Evolutionary conservation across 2,113 vertebrate genomes (phyloP).

Genomic region (Gymnogyps californianus): DNA sequence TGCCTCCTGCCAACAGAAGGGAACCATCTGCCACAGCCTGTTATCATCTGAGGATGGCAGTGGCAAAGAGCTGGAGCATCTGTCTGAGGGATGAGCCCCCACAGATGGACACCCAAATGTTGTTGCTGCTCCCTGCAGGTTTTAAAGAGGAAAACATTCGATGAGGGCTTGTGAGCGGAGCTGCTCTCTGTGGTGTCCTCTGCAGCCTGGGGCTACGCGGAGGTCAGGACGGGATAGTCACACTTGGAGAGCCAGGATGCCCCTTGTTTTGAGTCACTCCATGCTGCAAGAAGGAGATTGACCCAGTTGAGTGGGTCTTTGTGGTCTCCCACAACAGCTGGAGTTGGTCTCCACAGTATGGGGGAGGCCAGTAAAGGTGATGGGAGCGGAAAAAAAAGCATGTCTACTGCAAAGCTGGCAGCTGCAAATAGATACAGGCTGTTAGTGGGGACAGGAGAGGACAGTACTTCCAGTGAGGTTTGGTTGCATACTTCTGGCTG

Average conservation of each 20-base stretch:
- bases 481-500: neutral
- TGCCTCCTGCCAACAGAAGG: slow-evolving; percentile 45
- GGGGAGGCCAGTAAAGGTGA: neutral
- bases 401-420: neutral
- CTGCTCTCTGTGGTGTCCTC: neutral
- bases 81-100: slow-evolving; percentile 30
- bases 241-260: neutral
- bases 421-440: neutral
- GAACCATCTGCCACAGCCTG: slow-evolving; percentile 48
- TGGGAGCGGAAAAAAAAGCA: neutral
- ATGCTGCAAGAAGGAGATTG: neutral
- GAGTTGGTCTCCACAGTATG: neutral
- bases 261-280: neutral
- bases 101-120: slow-evolving; percentile 62
- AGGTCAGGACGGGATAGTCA: neutral
- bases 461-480: neutral
- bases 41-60: slow-evolving; percentile 29
- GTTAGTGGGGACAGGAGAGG: neutral
- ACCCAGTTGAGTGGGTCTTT: neutral
- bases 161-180: neutral
- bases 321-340: neutral
- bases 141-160: neutral
- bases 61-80: slow-evolving; percentile 55
- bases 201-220: neutral
- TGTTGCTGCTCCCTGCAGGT: slow-evolving; percentile 3